Conservation (phyloP, 2,113 vertebrate genomes). For the Chionomys nivalis region DNA sequence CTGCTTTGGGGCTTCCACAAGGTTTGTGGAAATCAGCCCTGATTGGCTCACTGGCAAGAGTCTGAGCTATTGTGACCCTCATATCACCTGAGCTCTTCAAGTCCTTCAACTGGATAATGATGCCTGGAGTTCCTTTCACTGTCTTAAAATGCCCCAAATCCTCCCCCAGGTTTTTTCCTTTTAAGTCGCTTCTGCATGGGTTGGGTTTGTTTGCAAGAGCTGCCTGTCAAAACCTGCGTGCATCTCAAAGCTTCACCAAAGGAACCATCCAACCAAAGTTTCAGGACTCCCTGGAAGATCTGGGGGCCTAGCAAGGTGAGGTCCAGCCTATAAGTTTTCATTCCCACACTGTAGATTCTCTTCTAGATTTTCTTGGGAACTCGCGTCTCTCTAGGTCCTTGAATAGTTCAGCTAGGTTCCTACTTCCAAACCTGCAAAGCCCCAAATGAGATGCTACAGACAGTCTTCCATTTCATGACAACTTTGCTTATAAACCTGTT, state of each 20-base stretch:
- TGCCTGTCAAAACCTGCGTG: not conserved
- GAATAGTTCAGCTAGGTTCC: not conserved
- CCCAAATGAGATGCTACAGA: no score
- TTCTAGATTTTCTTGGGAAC: not conserved
- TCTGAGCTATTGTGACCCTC: not conserved
- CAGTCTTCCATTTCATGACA: not conserved
- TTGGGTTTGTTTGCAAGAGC: not conserved
- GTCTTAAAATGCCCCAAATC: not conserved
- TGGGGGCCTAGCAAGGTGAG: not conserved
- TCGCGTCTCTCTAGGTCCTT: not conserved
- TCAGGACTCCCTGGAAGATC: not conserved
- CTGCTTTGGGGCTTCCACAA: not conserved
- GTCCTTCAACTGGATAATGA: fast-evolving
- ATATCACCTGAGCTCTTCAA: not conserved
- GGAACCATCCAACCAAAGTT: no score
- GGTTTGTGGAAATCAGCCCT: not conserved
- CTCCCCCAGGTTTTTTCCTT: not conserved
- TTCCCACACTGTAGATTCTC: not conserved
- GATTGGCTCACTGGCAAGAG: not conserved
- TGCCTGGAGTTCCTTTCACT: not conserved
- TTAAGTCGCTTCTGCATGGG: fast-evolving
- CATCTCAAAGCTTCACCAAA: not conserved
- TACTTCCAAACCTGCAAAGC: not conserved
- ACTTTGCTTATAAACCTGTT: not conserved
- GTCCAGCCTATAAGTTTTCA: not conserved